Evolutionary conservation across 2,113 vertebrate species (phyloP), one percentile per base, ranked within the genome.

Genomic region (Poeciliopsis prolifica): DNA sequence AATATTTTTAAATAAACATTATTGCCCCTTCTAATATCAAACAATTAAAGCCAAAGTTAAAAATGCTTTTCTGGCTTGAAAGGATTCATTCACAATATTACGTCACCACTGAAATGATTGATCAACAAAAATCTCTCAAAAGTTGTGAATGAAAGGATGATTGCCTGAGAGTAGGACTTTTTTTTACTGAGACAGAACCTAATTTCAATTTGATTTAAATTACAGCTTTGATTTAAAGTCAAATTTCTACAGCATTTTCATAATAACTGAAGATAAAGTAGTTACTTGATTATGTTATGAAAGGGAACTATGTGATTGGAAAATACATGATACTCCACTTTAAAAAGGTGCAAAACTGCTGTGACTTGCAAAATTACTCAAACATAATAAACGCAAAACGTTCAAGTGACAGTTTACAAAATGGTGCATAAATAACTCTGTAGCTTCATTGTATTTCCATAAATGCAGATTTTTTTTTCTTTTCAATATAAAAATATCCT

Each of bases 401-500:
- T 48, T 17, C 15, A 48, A 48, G 19, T 17, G 44, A 48, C 17
- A 19, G 44, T 48, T 48, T 48, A 48, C 4, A 19, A 19, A 48
- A 17, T 6, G 19, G 44, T 48, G 17, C 44, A 48, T 48, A 48
- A 19, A 48, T 48, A 42, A 15, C 10, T 42, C 19, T 19, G 44
- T 19, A 17, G 44, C 44, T 48, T 48, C 4, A 48, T 48, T 48
- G 17, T 19, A 48, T 48, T 48, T 48, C 4, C 17, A 48, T 48
- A 17, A 48, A 48, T 17, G 19, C 44, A 15, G 17, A 48, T 5
- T 85, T 74, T 3, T 79, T 37, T 37, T 37, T 37, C 35, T 37
- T 87, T 82, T 89, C 84, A 80, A 88, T 78, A 84, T 81, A 78
- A 85, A 88, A 90, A 75, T 51, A 79, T 75, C 61, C 35, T 29